Base-by-base conservation (phyloP, 1,140 invertebrate genomes). In the Caenorhabditis briggsae region DNA sequence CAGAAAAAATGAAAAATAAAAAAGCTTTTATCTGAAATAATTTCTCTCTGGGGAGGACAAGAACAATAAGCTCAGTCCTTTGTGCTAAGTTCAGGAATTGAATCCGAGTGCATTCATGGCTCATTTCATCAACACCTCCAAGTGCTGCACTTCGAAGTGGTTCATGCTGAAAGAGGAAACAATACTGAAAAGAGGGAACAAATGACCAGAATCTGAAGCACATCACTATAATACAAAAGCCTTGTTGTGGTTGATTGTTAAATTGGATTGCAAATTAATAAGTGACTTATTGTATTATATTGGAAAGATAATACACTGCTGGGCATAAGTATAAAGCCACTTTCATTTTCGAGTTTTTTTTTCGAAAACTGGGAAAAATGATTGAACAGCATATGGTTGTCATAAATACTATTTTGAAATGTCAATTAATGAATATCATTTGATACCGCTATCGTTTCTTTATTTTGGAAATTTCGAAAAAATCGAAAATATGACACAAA, bases 131-230 rank as follows among this genome's bases (percentile, higher is more conserved):
- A 9, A 46, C 55, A 18, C 70, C 70, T 11, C 70, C 20, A 5
- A 78, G 25, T 23, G 70, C 70, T 78, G 33, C 46, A 78, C 70
- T 20, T 33, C 84, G 84, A 20, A 86, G 48, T 25, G 85, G 74
- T 46, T 86, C 85, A 53, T 86, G 85, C 85, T 86, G 85, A 82
- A 86, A 86, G 74, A 78, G 64, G 55, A 78, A 58, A 83, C 74
- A 82, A 82, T 74, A 82, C 74, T 50, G 59, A 86, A 82, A 55
- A 56, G 65, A 48, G 50, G 84, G 23, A 55, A 70, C 83, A 11
- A 55, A 48, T 64, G 50, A 64, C 56, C n/a, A 58, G 65, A 12
- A 46, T 59, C 83, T 59, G 41, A 48, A n/a, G 25, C 83, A 65
- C 50, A 59, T 84, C 46, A 58, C 82, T 58, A 18, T 58, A 83